phyloP scores from a whole-genome alignment of 1,140 invertebrate genomes.

The Propsilocerus akamusi region DNA sequence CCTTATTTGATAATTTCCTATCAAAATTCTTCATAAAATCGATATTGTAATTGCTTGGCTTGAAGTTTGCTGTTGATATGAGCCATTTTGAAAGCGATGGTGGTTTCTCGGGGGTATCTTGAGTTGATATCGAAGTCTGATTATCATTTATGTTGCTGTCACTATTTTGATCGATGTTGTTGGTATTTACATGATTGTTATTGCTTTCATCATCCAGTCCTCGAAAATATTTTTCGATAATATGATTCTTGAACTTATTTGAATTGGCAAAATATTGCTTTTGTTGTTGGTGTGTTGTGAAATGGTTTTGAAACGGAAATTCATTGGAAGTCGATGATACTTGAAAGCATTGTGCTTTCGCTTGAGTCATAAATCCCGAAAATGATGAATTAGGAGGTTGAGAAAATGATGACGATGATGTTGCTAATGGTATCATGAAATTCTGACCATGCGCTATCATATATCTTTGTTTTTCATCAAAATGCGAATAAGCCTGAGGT shows the following conservation, averaged over 20 bases:
- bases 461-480: neutral
- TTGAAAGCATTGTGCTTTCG: conserved; percentile 1
- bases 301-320: too few relatives aligned
- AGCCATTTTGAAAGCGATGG: conserved; percentile 40
- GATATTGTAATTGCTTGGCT: conserved; percentile 38
- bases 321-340: neutral
- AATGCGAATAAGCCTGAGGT: neutral
- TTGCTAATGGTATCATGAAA: too few relatives aligned
- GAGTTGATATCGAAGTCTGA: neutral
- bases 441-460: too few relatives aligned
- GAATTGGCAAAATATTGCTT: conserved; percentile 7
- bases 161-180: conserved; percentile 17
- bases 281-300: neutral
- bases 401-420: neutral
- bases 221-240: conserved; percentile 34
- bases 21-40: conserved; percentile 14
- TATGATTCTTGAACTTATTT: conserved; percentile 32
- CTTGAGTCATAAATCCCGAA: too few relatives aligned
- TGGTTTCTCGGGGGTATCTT: conserved; percentile 9
- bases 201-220: conserved; percentile 9
- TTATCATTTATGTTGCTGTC: conserved; percentile 11
- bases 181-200: conserved; percentile 15
- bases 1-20: neutral
- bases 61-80: conserved; percentile 43
- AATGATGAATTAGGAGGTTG: neutral